Evolutionary conservation across 2,797 vertebrate genomes (phyloP).

Genomic region (Sebastes oblongus): DNA sequence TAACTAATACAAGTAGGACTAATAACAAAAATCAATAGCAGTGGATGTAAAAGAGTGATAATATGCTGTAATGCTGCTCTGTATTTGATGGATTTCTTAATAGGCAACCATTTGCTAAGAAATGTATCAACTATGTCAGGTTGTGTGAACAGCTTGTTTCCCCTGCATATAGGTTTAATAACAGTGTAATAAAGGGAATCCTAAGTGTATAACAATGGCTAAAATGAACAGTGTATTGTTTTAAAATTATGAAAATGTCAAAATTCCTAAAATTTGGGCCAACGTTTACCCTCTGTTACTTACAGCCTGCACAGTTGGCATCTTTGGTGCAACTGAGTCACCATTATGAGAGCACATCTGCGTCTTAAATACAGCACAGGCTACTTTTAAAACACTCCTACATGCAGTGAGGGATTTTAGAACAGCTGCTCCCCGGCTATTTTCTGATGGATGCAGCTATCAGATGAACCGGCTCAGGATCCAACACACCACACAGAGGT

Average conservation of each 20-base stretch:
- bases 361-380: conserved; percentile 7
- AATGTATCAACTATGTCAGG: neutral
- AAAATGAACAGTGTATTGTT: neutral
- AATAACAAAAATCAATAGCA: no score
- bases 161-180: neutral
- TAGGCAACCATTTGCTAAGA: neutral
- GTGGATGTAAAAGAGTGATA: no score
- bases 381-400: conserved; percentile 45
- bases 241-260: neutral
- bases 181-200: neutral
- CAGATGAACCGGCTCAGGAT: conserved; percentile 14
- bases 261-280: neutral
- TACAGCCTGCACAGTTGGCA: neutral
- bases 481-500: neutral
- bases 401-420: conserved; percentile 25
- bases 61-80: neutral
- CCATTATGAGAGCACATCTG: neutral
- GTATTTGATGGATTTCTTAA: neutral
- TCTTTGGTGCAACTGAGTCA: neutral
- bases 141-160: neutral
- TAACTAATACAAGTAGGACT: no score
- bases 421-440: conserved; percentile 9
- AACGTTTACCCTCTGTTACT: neutral
- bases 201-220: neutral
- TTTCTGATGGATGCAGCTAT: conserved; percentile 16